Evolutionary conservation across 2,113 vertebrate genomes (phyloP), one percentile per base, ranked within the genome.

Genomic region (Pavo muticus): DNA sequence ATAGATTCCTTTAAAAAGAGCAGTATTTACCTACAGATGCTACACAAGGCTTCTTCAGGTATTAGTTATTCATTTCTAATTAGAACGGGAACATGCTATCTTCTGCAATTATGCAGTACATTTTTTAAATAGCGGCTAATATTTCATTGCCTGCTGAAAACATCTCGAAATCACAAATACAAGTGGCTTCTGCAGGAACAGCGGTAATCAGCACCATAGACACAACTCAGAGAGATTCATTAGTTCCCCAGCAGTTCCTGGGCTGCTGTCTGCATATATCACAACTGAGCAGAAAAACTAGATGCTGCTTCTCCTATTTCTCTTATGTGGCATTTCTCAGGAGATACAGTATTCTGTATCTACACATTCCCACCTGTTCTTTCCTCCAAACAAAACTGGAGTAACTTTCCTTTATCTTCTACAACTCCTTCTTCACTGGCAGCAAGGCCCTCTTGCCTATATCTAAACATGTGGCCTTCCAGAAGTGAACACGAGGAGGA

Each of bases 161-260:
- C 75, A 71, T 95, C 79, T 74, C 90, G 82, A 88, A 57, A 86
- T 85, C 93, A 90, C 82, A 94, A 95, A 94, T 83, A 80, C 35
- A 50, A 88, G 85, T 86, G 83, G 19, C 52, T 91, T 95, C 88
- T 78, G 85, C 8, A 0, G 68, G 91, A 93, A 76, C 81, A 85
- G 93, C 0, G 0, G 57, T 52, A 95, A 96, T 95, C 91, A 94
- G 90, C 4, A 1, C 57, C 65, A 91, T 47, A 95, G 94, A 94
- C 56, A 86, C 75, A 94, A 93, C 75, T 91, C 8, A 0, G 75
- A 67, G 71, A 93, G 88, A 88, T 85, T 94, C 88, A 86, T 91
- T 77, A 90, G 6, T 61, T 88, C 56, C 44, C 47, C 24, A 13
- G 7, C 76, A 72, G n/a, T 74, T 90, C 70, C 50, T 73, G 37